Conservation (phyloP, 2,888 invertebrate genomes). For the Drosophila limbata region DNA sequence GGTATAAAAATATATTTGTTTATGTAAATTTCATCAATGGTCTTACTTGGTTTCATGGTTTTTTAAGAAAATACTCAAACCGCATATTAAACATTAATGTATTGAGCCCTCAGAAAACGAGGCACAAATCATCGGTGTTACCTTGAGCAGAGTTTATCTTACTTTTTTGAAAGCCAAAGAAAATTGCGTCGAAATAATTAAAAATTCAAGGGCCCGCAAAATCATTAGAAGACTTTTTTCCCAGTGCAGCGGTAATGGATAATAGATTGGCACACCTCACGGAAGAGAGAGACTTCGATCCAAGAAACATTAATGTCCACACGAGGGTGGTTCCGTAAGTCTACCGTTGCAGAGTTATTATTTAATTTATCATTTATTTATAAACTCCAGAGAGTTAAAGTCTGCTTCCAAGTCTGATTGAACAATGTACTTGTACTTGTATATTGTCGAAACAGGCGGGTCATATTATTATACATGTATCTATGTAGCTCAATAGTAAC, state of each 20-base stretch:
- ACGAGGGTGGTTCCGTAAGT: too few relatives aligned
- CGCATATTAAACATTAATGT: slow-evolving; percentile 23
- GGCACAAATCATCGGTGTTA: background rate
- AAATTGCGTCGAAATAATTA: slow-evolving; percentile 10
- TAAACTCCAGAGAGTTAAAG: too few relatives aligned
- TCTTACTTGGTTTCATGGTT: slow-evolving; percentile 14
- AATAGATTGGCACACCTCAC: background rate
- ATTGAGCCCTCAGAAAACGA: slow-evolving; percentile 7
- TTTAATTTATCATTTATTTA: too few relatives aligned
- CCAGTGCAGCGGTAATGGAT: background rate
- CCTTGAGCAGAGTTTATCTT: slow-evolving; percentile 3
- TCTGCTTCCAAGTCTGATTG: too few relatives aligned
- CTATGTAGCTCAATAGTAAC: too few relatives aligned
- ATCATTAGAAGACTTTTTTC: background rate
- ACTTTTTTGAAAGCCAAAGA: slow-evolving; percentile 1
- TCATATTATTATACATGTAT: too few relatives aligned
- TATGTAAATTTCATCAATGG: slow-evolving; percentile 11
- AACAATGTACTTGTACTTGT: too few relatives aligned
- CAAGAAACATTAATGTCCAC: background rate
- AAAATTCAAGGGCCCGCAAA: background rate
- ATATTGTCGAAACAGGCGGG: too few relatives aligned
- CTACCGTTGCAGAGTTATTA: too few relatives aligned
- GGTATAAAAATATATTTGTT: background rate
- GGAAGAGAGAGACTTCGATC: background rate
- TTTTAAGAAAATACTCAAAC: slow-evolving; percentile 11